phyloP scores from a whole-genome alignment of 2,888 invertebrate species.

The Tubulanus polymorphus region DNA sequence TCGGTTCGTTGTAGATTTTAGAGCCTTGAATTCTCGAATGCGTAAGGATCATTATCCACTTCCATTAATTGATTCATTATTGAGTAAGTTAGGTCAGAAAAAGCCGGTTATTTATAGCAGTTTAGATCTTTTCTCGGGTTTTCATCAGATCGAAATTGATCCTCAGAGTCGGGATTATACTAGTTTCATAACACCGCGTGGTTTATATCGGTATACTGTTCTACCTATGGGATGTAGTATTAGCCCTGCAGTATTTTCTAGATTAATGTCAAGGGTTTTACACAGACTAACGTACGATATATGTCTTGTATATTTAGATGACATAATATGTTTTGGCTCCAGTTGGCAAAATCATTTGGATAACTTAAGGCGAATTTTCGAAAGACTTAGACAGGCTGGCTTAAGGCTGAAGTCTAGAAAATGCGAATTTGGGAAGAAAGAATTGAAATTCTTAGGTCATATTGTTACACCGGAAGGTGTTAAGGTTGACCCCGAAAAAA shows the following conservation, averaged over 20 bases:
- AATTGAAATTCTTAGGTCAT: conserved; percentile 4
- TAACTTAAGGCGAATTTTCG: background rate
- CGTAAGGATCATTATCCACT: background rate
- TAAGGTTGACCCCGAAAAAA: background rate
- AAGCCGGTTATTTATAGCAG: background rate
- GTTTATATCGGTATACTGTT: conserved; percentile 3
- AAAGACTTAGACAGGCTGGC: background rate
- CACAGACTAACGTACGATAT: background rate
- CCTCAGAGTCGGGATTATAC: background rate
- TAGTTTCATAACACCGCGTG: conserved; percentile 2
- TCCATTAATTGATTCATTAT: background rate
- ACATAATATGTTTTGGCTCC: background rate
- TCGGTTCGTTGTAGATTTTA: background rate
- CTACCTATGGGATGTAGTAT: conserved; percentile 8
- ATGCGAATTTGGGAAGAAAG: conserved; percentile 1
- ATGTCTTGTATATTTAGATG: conserved; percentile 8
- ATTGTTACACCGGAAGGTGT: background rate
- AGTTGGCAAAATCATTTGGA: conserved; percentile 1
- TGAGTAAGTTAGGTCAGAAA: background rate
- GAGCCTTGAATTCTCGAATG: background rate
- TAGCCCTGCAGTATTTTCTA: conserved; percentile 3
- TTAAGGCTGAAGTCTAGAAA: conserved; percentile 6
- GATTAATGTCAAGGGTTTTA: background rate
- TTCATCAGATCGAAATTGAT: background rate
- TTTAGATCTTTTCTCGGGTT: background rate